These are phyloP conservation scores for Prunella fulvescens DNA, from an alignment of 2,113 vertebrate genomes.

Conservation along the genomic window DNA sequence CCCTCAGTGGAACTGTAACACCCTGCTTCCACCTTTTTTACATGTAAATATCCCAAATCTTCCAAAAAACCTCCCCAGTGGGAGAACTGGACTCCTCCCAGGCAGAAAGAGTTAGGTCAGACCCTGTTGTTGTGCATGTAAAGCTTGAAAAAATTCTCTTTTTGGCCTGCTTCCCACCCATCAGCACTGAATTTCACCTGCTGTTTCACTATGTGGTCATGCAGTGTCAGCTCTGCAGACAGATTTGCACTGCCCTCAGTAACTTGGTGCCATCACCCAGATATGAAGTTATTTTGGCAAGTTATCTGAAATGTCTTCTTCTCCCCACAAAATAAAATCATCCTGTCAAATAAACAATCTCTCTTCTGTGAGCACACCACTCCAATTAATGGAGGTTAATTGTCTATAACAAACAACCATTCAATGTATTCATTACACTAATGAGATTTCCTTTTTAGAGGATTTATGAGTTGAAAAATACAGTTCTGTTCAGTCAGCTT, in stretches of 20 bases:
- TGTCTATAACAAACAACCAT: constrained; percentile 55
- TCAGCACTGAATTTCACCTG: not conserved
- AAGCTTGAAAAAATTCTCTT: not conserved
- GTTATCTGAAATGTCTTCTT: not conserved
- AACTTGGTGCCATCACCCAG: not conserved
- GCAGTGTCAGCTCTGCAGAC: not conserved
- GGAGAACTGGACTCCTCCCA: accelerated
- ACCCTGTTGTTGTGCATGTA: not conserved
- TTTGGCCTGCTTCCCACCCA: not conserved
- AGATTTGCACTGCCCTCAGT: not conserved
- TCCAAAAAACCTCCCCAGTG: not conserved
- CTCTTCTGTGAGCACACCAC: constrained; percentile 30
- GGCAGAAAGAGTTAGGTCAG: not conserved
- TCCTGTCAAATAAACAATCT: constrained; percentile 28
- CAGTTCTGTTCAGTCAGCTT: not conserved
- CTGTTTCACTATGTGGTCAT: not conserved
- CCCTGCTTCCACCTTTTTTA: not conserved
- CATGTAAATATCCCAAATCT: not conserved
- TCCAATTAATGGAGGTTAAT: constrained; percentile 53
- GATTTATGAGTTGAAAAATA: constrained; percentile 45
- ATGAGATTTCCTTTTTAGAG: constrained; percentile 44
- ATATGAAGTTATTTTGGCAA: constrained; percentile 36
- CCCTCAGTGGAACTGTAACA: not conserved
- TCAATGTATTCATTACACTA: constrained; percentile 51
- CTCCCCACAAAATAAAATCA: not conserved